phyloP scores from a whole-genome alignment of 2,113 vertebrate species.

The Grantiella picta region DNA sequence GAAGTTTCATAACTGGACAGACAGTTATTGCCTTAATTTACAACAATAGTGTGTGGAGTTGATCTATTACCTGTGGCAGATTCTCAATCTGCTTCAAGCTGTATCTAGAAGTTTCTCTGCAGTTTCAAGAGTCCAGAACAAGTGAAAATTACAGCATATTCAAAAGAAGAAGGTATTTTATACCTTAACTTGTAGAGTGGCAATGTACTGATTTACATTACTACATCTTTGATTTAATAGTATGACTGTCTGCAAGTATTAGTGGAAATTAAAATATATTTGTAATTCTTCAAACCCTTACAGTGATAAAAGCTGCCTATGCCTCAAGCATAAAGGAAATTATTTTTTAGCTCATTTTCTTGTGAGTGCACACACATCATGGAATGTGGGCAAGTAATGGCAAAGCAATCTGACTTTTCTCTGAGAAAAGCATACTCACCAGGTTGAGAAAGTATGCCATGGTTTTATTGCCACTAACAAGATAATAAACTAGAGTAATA shows the following conservation, averaged over 20 bases:
- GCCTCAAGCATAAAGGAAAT: background rate
- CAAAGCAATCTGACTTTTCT: background rate
- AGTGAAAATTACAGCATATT: background rate
- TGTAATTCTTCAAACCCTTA: background rate
- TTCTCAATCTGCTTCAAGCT: background rate
- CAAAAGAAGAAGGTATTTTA: background rate
- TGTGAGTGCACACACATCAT: background rate
- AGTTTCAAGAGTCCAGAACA: background rate
- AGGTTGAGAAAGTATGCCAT: background rate
- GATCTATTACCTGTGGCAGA: background rate
- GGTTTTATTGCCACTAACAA: background rate
- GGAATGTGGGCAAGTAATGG: background rate
- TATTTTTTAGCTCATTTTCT: background rate
- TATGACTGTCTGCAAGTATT: background rate
- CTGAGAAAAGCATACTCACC: background rate
- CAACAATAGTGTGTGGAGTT: background rate
- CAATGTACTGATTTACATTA: background rate
- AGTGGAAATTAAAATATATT: conserved; percentile 8
- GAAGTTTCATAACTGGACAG: background rate
- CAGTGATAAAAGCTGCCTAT: background rate
- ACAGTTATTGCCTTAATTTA: background rate
- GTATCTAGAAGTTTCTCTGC: background rate
- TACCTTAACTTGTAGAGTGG: background rate
- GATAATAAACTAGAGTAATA: background rate
- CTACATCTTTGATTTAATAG: background rate